phyloP scores from a whole-genome alignment of 2,888 invertebrate species.

The Julus scanicus region DNA sequence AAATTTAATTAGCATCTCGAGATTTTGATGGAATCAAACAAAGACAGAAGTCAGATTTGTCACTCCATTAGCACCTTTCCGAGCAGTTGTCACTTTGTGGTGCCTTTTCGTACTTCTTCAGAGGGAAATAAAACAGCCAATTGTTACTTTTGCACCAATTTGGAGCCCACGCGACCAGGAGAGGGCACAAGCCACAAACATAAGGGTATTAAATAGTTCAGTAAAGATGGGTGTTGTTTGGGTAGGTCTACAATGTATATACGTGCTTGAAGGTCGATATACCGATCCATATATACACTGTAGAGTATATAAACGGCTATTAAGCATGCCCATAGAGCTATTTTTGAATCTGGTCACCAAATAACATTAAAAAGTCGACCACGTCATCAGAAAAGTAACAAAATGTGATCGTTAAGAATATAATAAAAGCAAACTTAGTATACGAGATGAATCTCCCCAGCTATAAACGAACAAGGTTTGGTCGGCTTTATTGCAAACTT shows the following conservation, averaged over 20 bases:
- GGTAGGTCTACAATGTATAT: background rate
- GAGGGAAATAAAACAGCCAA: conserved; percentile 29
- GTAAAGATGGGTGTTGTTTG: background rate
- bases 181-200: conserved; percentile 18
- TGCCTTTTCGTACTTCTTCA: background rate
- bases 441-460: background rate
- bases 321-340: background rate
- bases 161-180: background rate
- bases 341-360: too few species aligned
- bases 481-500: background rate
- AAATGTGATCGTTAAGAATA: background rate
- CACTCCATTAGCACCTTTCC: background rate
- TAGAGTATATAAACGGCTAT: background rate
- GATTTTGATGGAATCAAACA: background rate
- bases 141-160: conserved; percentile 32
- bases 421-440: background rate
- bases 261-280: background rate
- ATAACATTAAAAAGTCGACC: background rate
- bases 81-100: conserved; percentile 10
- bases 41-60: conserved; percentile 9
- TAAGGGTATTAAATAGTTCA: background rate
- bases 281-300: background rate
- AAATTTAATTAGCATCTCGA: conserved; percentile 9
- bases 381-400: background rate
- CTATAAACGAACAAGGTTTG: background rate